phyloP scores from a whole-genome alignment of 2,113 vertebrate species.

The Phoxinus phoxinus region DNA sequence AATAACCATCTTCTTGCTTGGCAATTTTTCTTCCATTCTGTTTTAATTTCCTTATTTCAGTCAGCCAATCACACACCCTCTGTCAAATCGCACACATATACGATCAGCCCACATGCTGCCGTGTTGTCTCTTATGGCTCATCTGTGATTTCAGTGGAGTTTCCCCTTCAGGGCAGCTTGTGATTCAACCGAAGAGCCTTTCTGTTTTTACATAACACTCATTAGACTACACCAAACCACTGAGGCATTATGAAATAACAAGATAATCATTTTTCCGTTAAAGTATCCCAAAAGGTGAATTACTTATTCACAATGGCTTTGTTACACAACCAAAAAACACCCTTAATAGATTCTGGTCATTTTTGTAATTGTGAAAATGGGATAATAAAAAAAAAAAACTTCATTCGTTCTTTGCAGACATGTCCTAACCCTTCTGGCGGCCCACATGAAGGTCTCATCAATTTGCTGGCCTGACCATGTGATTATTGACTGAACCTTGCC shows the following conservation, averaged over 20 bases:
- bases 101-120: background rate
- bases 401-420: background rate
- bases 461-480: background rate
- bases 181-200: background rate
- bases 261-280: background rate
- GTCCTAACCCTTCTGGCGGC: background rate
- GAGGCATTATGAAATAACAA: conserved; percentile 13
- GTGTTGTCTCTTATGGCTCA: background rate
- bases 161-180: background rate
- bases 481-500: conserved; percentile 16
- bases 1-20: background rate
- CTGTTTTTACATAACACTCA: background rate
- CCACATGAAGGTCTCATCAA: background rate
- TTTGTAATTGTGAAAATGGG: background rate
- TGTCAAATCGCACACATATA: background rate
- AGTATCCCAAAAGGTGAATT: background rate
- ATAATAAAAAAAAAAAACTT: background rate
- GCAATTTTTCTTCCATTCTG: background rate
- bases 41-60: background rate
- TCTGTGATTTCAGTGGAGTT: background rate
- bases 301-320: background rate
- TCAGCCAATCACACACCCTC: background rate
- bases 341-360: background rate
- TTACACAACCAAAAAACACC: background rate
- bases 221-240: background rate